Evolutionary conservation across 2,797 vertebrate genomes (phyloP), one percentile per base, ranked within the genome.

Genomic region (Semotilus atromaculatus): DNA sequence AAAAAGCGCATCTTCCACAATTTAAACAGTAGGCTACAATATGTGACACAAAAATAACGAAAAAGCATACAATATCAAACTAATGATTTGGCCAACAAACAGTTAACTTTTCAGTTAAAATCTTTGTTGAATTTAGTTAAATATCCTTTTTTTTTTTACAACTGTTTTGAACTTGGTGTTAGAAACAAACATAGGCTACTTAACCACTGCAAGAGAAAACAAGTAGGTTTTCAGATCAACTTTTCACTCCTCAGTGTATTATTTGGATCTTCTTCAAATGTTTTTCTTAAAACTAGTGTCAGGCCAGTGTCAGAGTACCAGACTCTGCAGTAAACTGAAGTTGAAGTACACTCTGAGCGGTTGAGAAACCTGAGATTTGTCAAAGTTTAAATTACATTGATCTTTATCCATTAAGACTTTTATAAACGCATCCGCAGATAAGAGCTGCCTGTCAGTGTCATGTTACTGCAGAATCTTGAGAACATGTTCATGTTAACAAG

Each of bases 401-500:
- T 70, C 74, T 77, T 84, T 60, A 83, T 66, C 23, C 58, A 75
- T 73, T 66, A 51, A 66, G 60, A 68, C 45, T 31, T 6, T 45
- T 77, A 58, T 48, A 80, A 77, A 8, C 5, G 4, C 58, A 83
- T 66, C 71, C 3, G 18, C 6, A 62, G 70, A 77, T 31, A 68
- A 77, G 66, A 68, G 8, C 64, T 43, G 60, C n/a, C 43, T 40
- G 26, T 34, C 38, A 60, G 74, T 43, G 11, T 70, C 29, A 21
- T 58, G 36, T 84, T 84, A 70, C 74, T 45, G 53, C n/a, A 43
- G 4, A 68, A 60, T 77, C 62, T 36, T 76, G 62, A 68, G 73
- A 77, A 66, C 43, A 67, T 53, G 60, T 80, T 67, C 29, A 67
- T 45, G 62, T 80, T 68, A 80, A 80, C 62, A 66, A 68, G 51